These are phyloP conservation scores for Semotilus atromaculatus DNA, from an alignment of 2,797 vertebrate genomes.

Conservation along the genomic window DNA sequence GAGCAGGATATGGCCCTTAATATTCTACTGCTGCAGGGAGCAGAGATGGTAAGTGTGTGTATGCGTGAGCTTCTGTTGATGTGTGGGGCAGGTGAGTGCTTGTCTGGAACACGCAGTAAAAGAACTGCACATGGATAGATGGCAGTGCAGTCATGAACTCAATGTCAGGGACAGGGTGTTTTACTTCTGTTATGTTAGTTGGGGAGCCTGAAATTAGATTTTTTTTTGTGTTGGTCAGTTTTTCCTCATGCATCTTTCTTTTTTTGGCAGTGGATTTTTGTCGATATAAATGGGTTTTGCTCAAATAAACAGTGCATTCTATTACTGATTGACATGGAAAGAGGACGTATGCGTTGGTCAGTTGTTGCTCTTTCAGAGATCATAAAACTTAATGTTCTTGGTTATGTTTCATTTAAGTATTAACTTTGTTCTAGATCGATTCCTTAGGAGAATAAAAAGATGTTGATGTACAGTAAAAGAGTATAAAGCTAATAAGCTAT, in stretches of 20 bases:
- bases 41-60: conserved; percentile 16
- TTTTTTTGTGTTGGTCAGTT: not conserved
- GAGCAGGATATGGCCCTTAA: conserved; percentile 18
- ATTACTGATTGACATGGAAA: not conserved
- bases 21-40: not conserved
- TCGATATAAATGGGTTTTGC: not conserved
- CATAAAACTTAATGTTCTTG: not conserved
- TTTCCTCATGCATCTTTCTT: not conserved
- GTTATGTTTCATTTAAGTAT: not conserved
- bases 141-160: conserved; percentile 5
- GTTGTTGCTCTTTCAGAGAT: not conserved
- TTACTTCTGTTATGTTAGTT: not conserved
- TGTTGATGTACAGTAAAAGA: not conserved
- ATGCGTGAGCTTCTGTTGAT: conserved; percentile 64
- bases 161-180: not conserved
- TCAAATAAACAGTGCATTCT: not conserved
- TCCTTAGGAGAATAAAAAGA: not conserved
- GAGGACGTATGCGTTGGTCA: not conserved
- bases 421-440: not conserved
- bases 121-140: conserved; percentile 55
- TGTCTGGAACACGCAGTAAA: conserved; percentile 78
- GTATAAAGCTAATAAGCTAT: not conserved
- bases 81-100: conserved; percentile 81
- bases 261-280: not conserved
- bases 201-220: not conserved